Base-by-base conservation (phyloP, 2,888 invertebrate species). In the Macaria notata region DNA sequence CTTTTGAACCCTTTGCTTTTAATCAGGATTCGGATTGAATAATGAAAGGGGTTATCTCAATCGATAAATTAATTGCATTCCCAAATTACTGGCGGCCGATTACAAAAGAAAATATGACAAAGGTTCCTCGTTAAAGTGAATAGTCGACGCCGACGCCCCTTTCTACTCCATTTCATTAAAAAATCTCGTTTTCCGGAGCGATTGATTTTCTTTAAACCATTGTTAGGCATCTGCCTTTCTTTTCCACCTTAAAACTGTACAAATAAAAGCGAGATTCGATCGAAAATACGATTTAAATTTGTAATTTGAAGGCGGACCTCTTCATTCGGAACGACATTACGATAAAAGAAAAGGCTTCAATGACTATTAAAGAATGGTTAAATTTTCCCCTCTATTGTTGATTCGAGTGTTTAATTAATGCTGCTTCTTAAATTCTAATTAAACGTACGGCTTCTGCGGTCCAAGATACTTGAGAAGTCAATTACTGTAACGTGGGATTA, bases 91-190 rank as follows among this genome's bases (percentile, higher is more conserved):
- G 66, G 60, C 67, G 71, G 65, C 64, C 75, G 71, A 72, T 77
- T 78, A 81, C 79, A 80, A 86, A 87, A 85, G 85, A 81, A 82
- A 87, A 86, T 86, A 88, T 88, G 86, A 88, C 85, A 87, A 86
- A 85, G 85, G 81, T 83, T 71, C 69, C 82, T 87, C 88, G 82
- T 86, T 88, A 87, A 81, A 79, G 72, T 75, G 83, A 88, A 88
- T 84, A 84, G 84, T 68, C 82, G 83, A 82, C 80, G 81, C 80
- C 78, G 78, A 76, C 79, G 73, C 75, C 75, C 76, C 79, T 83
- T 87, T 85, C 83, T 86, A 79, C 77, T 81, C 77, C 79, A 86
- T 88, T 88, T 86, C 79, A 85, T 88, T 85, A 87, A 87, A 88
- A 86, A 88, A 85, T 61, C 71, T 77, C 77, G 77, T 78, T 79